Conservation (phyloP, 37 sponge, comb jelly and placozoan species). For the Aphrocallistes beatrix region DNA sequence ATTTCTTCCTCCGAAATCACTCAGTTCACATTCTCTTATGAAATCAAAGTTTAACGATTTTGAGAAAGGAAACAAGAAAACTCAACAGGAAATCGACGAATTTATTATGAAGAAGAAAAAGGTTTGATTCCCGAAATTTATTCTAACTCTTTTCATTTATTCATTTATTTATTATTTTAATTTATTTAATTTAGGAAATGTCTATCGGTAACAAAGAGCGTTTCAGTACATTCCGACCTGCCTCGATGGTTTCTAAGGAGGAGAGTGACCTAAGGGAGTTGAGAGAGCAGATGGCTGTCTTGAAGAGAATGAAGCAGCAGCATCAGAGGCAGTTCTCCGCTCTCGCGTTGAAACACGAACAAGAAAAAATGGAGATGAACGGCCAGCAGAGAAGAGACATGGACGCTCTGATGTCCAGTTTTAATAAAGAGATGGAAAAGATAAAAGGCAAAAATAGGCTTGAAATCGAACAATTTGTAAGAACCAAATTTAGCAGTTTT, state of each 20-base stretch:
- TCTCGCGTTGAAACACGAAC: neutral
- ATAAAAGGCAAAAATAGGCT: neutral
- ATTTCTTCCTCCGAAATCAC: neutral
- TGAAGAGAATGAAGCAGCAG: conserved; percentile 89
- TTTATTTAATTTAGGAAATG: conserved; percentile 4
- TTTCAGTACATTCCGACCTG: conserved; percentile 80
- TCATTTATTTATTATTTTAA: neutral
- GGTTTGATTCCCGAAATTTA: neutral
- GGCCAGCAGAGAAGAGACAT: conserved; percentile 17
- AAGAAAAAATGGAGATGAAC: neutral
- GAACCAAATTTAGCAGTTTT: too few relatives aligned
- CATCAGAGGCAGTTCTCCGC: conserved; percentile 69
- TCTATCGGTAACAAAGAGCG: conserved; percentile 32
- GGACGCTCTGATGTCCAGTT: neutral
- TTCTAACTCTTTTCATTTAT: neutral
- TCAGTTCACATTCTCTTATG: neutral
- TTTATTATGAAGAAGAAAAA: conserved; percentile 20
- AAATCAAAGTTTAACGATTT: neutral
- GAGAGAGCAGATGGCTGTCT: conserved; percentile 83
- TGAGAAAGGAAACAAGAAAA: neutral
- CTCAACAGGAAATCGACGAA: conserved; percentile 8
- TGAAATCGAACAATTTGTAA: conserved; percentile 8
- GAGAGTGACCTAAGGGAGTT: conserved; percentile 80
- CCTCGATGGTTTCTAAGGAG: conserved; percentile 61
- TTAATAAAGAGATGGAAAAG: conserved; percentile 2